Conservation (phyloP, 2,888 invertebrate species). For the Megamerina dolium region DNA sequence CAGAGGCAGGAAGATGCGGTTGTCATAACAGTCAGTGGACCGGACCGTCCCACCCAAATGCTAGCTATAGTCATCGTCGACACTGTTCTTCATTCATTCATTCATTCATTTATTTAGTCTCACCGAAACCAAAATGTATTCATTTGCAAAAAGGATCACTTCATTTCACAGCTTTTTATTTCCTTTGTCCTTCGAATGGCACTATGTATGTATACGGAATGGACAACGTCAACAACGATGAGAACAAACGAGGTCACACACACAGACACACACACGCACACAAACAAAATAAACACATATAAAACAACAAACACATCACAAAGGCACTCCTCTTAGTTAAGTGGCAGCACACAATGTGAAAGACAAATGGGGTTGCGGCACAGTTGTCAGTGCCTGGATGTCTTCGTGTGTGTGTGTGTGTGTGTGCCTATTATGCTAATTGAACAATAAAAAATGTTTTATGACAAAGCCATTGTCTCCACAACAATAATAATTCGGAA, state of each 20-base stretch:
- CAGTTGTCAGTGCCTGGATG: constrained; percentile 1
- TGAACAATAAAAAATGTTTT: constrained; percentile 37
- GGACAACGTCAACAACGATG: not conserved
- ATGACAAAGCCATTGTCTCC: constrained; percentile 13
- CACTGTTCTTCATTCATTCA: too few species aligned
- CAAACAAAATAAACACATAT: too few species aligned
- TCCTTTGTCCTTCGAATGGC: not conserved
- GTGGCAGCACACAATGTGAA: too few species aligned
- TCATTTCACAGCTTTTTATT: constrained; percentile 15
- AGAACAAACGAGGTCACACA: too few species aligned
- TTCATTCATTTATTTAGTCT: too few species aligned
- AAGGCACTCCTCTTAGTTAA: too few species aligned
- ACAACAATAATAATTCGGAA: constrained; percentile 12
- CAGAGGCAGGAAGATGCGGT: constrained; percentile 8
- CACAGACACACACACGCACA: too few species aligned
- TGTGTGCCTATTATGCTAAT: constrained; percentile 40
- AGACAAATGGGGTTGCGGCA: not conserved
- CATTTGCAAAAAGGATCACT: constrained; percentile 31
- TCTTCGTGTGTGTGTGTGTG: constrained; percentile 15
- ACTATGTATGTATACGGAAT: not conserved
- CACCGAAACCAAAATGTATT: not conserved
- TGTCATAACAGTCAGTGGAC: constrained; percentile 6
- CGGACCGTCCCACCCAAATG: too few species aligned
- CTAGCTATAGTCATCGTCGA: too few species aligned
- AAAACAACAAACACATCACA: too few species aligned